Evolutionary conservation across 2,888 invertebrate genomes (phyloP).

Genomic region (Zygothrica quintamaculata): DNA sequence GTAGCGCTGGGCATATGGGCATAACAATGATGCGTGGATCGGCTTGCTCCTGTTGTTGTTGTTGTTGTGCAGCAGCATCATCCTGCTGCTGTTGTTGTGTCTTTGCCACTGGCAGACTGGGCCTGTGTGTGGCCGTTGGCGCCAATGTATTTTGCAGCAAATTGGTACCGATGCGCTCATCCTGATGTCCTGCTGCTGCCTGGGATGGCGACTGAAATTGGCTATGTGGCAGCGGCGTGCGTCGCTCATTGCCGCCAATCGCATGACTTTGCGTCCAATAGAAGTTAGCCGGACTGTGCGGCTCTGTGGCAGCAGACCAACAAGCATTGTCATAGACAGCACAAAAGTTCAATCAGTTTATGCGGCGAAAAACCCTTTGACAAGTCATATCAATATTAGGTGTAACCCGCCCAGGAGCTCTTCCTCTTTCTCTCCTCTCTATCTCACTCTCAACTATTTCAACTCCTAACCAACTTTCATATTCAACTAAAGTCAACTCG

Average conservation of each 20-base stretch:
- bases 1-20: constrained; percentile 83
- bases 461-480: no score
- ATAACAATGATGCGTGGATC: constrained; percentile 83
- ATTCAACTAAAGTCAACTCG: background rate
- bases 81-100: constrained; percentile 46
- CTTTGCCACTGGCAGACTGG: constrained; percentile 85
- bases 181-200: constrained; percentile 59
- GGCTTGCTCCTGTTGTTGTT: constrained; percentile 42
- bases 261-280: constrained; percentile 92
- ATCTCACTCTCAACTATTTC: no score
- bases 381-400: constrained; percentile 18
- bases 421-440: constrained; percentile 8
- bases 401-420: constrained; percentile 3
- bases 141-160: constrained; percentile 86
- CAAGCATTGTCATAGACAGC: constrained; percentile 28
- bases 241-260: constrained; percentile 86
- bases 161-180: constrained; percentile 85
- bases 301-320: constrained; percentile 69
- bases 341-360: constrained; percentile 66
- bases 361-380: constrained; percentile 45
- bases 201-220: constrained; percentile 74
- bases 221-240: constrained; percentile 86
- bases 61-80: constrained; percentile 14
- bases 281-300: constrained; percentile 85
- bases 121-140: constrained; percentile 86